Percentiles rank a stretch among this genome's conserved stretches.
These are phyloP conservation scores for Taxidea taxus DNA, from an alignment of 2,113 vertebrate species.

Conservation along the genomic window DNA sequence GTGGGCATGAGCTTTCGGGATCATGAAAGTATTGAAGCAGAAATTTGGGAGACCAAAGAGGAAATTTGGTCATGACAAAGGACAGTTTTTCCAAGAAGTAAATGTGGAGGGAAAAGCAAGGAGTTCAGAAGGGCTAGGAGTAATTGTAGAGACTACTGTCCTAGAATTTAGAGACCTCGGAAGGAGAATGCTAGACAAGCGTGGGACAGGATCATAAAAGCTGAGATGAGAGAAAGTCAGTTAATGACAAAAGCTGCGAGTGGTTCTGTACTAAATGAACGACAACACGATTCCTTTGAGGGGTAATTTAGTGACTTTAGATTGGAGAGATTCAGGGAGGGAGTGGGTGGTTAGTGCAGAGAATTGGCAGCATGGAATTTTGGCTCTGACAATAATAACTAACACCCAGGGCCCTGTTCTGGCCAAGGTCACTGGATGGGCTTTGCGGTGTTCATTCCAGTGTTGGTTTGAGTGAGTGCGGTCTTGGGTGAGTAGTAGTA, in stretches of 20 bases:
- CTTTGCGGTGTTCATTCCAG: background rate
- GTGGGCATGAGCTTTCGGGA: background rate
- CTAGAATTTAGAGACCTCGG: background rate
- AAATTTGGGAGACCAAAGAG: background rate
- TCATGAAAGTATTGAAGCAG: too few species aligned
- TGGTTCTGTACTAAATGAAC: background rate
- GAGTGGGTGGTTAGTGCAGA: background rate
- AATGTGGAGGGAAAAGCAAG: too few species aligned
- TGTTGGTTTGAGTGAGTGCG: rapidly evolving
- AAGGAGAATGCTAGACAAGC: background rate
- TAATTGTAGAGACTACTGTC: background rate
- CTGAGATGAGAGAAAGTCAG: background rate
- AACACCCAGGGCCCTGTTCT: background rate
- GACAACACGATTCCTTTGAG: background rate
- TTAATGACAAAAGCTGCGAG: background rate
- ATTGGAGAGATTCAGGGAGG: background rate
- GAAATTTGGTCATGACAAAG: background rate
- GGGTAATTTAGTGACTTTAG: background rate
- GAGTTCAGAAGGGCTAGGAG: background rate
- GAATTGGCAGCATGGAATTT: background rate
- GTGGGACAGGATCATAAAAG: background rate
- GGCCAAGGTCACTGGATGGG: too few species aligned
- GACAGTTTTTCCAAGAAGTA: background rate
- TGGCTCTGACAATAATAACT: background rate
- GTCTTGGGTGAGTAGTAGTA: background rate